A percentile compares a stretch with the other conserved stretches of the same genome.
These are phyloP conservation scores for Lytechinus pictus DNA, from an alignment of 35 echinoderm and acorn worm species.

Conservation along the genomic window DNA sequence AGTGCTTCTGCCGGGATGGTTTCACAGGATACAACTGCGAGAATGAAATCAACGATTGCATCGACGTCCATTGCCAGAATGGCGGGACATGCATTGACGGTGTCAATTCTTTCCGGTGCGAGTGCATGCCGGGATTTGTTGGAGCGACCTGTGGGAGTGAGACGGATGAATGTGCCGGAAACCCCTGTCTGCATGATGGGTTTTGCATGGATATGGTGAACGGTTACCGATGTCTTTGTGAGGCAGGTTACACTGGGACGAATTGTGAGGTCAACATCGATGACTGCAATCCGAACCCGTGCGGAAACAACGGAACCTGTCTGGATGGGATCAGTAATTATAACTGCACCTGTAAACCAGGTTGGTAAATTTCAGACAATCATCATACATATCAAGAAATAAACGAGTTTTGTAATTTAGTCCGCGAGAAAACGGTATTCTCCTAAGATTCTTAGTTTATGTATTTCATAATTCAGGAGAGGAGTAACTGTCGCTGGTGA, in stretches of 20 bases:
- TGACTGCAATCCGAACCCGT: conserved; percentile 61
- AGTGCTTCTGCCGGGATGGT: conserved; percentile 69
- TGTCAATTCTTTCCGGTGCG: conserved; percentile 61
- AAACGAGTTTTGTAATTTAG: too few relatives aligned
- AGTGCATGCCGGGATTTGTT: conserved; percentile 64
- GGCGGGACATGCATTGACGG: conserved; percentile 66
- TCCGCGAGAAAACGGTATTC: too few relatives aligned
- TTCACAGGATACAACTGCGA: conserved; percentile 72
- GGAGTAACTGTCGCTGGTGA: too few relatives aligned
- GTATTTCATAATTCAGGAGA: too few relatives aligned
- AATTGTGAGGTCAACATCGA: conserved; percentile 65
- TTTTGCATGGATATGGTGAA: conserved; percentile 64
- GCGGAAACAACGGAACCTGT: conserved; percentile 70
- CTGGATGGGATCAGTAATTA: conserved; percentile 69
- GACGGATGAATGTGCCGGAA: conserved; percentile 66
- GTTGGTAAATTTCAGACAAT: conserved; percentile 25
- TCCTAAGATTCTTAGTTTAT: too few relatives aligned
- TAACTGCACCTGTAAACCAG: conserved; percentile 69
- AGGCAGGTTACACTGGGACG: conserved; percentile 56
- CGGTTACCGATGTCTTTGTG: conserved; percentile 55
- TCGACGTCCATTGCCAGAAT: conserved; percentile 55
- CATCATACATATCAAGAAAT: too few relatives aligned
- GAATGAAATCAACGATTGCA: conserved; percentile 68
- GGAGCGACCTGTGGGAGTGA: conserved; percentile 70
- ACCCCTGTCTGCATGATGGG: conserved; percentile 59